Percentiles rank a stretch among this genome's conserved stretches.
phyloP scores from a whole-genome alignment of 2,888 invertebrate species.

The Syritta pipiens region DNA sequence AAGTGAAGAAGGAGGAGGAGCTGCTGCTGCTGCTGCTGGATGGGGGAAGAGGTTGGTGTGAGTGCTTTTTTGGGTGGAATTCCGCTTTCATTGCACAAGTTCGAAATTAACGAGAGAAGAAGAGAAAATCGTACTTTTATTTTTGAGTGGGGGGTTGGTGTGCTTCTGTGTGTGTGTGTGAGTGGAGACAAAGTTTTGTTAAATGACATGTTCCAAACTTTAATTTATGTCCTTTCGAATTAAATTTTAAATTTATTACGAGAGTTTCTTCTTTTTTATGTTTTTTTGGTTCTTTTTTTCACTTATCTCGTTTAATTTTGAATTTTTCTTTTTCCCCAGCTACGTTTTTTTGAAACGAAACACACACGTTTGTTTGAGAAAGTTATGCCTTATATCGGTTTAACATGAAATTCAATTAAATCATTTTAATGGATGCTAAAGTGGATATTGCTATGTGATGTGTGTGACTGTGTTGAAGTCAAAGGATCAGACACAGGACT shows the following conservation, averaged over 20 bases:
- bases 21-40: conserved; percentile 11
- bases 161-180: too few relatives aligned
- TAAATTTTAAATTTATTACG: conserved; percentile 79
- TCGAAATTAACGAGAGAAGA: conserved; percentile 59
- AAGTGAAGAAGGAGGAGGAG: conserved; percentile 45
- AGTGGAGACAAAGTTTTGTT: conserved; percentile 74
- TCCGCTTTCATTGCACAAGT: conserved; percentile 63
- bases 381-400: conserved; percentile 56
- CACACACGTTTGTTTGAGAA: conserved; percentile 41
- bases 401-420: conserved; percentile 64
- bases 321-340: not conserved
- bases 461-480: not conserved
- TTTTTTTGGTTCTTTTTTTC: not conserved
- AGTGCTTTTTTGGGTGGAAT: conserved; percentile 31
- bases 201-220: conserved; percentile 79
- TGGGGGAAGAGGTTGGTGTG: not conserved
- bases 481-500: conserved; percentile 13
- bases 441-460: not conserved
- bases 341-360: conserved; percentile 1
- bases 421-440: conserved; percentile 60
- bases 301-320: conserved; percentile 24
- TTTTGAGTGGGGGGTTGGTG: too few relatives aligned
- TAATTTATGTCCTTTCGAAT: conserved; percentile 79
- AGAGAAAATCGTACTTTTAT: conserved; percentile 7
- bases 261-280: conserved; percentile 26